These are phyloP conservation scores for Strigops habroptila DNA, from an alignment of 2,113 vertebrate species.

Conservation along the genomic window DNA sequence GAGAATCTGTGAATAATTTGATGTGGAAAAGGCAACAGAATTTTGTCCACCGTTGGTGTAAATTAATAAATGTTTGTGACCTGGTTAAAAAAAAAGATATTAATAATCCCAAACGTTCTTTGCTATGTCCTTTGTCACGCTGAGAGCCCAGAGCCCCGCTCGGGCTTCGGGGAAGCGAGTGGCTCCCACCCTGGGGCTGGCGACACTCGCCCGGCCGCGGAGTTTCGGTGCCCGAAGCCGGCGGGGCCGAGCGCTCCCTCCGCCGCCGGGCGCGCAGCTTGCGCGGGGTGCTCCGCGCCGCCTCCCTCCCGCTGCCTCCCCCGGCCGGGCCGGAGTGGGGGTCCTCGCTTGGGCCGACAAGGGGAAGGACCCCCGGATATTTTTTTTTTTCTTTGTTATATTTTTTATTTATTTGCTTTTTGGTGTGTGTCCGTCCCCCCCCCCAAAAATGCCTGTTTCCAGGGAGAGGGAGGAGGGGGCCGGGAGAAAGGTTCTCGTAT, in stretches of 20 bases:
- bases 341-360: neutral
- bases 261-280: neutral
- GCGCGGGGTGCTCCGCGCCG: neutral
- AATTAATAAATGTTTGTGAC: conserved; percentile 96
- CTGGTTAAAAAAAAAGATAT: conserved; percentile 63
- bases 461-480: neutral
- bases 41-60: conserved; percentile 86
- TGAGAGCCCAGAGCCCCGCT: neutral
- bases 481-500: neutral
- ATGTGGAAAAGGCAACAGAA: conserved; percentile 78
- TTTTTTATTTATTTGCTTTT: neutral
- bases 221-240: neutral
- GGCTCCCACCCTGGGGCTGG: neutral
- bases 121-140: conserved; percentile 60
- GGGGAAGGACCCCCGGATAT: neutral
- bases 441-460: neutral
- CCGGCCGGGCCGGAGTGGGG: neutral
- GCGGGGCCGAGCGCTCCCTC: neutral
- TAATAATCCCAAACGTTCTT: conserved; percentile 13
- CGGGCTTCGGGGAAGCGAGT: conserved; percentile 1
- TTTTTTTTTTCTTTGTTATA: neutral
- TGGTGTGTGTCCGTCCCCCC: neutral
- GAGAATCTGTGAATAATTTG: conserved; percentile 85
- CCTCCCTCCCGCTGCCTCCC: neutral
- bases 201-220: neutral